Base-by-base conservation (phyloP, 2,888 invertebrate genomes). In the Sialis lutaria region DNA sequence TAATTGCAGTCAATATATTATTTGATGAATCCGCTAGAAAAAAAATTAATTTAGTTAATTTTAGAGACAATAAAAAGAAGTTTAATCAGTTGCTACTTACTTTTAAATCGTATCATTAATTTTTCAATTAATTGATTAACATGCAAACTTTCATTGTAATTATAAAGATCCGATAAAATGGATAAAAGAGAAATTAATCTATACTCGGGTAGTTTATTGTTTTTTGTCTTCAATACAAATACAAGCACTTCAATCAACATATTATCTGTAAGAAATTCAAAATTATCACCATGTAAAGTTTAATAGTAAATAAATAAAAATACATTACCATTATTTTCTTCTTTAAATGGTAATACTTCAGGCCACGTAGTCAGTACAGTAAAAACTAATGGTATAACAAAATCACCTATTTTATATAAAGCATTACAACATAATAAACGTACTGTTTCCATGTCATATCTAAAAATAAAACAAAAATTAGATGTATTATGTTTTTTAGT, bases 351-450 rank as follows among this genome's bases (percentile, higher is more conserved):
- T 22, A 70, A 53, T 30, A 68, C 59, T 57, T 70, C 68, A 10
- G 63, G 60, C 70, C 70, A 70, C 37, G 61, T 62, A 13, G 60
- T 63, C 8, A 69, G 53, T 35, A 64, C 61, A 5, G 56, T 57
- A 50, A 64, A 63, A 35, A 70, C 56, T 48, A 66, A 53, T 12
- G 61, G 56, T 6, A 63, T 49, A 9, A 65, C 62, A 39, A 61
- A 55, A 42, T 64, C 53, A 31, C 60, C 62, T 50, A 63, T 59
- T 50, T 61, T 64, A 52, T 68, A 70, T 35, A 69, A 56, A 40
- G 65, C 64, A 53, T 69, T 65, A 49, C 65, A 65, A 51, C 65
- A 64, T 50, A 69, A 59, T 46, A 63, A 60, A 49, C 70, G 55
- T 47, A 67, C 61, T 53, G 59, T 61, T 53, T 64, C 60, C 44